Evolutionary conservation across 2,113 vertebrate genomes (phyloP).

Genomic region (Herpailurus yagouaroundi): DNA sequence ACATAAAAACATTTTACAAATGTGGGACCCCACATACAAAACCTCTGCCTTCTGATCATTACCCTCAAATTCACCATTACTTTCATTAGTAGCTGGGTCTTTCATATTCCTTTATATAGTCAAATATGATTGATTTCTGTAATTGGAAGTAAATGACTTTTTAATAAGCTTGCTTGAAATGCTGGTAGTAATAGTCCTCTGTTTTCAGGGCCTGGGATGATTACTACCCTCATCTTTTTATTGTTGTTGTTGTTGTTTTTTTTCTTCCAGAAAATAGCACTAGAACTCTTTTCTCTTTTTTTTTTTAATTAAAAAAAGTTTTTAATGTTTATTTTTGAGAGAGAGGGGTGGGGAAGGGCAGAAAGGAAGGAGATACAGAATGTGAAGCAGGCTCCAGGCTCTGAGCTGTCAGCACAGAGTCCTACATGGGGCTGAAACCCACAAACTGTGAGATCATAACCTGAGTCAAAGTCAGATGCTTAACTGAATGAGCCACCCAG

Average conservation of each 20-base stretch:
- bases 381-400: too few relatives aligned
- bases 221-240: background rate
- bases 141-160: constrained; percentile 51
- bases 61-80: background rate
- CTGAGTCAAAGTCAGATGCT: too few relatives aligned
- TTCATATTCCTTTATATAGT: background rate
- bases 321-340: too few relatives aligned
- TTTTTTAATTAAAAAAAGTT: too few relatives aligned
- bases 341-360: too few relatives aligned
- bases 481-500: too few relatives aligned
- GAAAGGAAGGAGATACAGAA: too few relatives aligned
- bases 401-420: too few relatives aligned
- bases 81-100: background rate
- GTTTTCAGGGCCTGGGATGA: constrained; percentile 30
- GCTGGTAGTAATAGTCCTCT: background rate
- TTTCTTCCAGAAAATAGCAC: background rate
- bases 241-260: background rate
- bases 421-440: too few relatives aligned
- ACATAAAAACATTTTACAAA: background rate
- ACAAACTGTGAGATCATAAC: too few relatives aligned
- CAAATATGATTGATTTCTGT: constrained; percentile 37
- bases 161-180: constrained; percentile 63
- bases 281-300: background rate
- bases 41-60: background rate
- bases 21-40: background rate